Conservation (phyloP, 2,797 vertebrate species). For the Coregonus sp. region DNA sequence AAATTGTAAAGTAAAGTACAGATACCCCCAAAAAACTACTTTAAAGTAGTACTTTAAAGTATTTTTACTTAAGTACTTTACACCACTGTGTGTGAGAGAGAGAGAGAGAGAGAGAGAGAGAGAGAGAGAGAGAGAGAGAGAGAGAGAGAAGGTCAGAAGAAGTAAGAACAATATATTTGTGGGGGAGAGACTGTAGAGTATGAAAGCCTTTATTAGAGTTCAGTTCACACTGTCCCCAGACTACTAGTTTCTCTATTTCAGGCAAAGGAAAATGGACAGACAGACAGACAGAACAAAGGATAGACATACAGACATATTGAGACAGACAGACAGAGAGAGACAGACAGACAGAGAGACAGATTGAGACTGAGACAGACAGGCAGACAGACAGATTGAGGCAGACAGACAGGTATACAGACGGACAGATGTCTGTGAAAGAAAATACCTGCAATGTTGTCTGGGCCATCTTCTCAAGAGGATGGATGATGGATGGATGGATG, state of each 20-base stretch:
- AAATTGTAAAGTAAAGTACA: too few species aligned
- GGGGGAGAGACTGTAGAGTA: not conserved
- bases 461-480: constrained; percentile 68
- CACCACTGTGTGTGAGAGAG: too few species aligned
- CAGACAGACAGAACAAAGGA: too few species aligned
- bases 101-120: too few species aligned
- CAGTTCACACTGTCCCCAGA: not conserved
- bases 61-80: too few species aligned
- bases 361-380: not conserved
- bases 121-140: not conserved
- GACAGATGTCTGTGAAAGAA: constrained; percentile 44
- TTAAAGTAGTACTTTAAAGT: too few species aligned
- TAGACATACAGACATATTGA: too few species aligned
- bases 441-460: constrained; percentile 74
- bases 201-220: not conserved
- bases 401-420: constrained; percentile 6
- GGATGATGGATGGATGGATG: constrained; percentile 55
- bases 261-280: too few species aligned
- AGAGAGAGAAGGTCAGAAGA: not conserved
- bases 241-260: not conserved
- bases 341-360: constrained; percentile 15
- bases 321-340: too few species aligned
- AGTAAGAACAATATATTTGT: not conserved
- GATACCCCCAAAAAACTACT: too few species aligned
- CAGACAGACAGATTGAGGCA: constrained; percentile 3